Evolutionary conservation across 2,888 invertebrate species (phyloP).

Genomic region (Drosophila prolongata): DNA sequence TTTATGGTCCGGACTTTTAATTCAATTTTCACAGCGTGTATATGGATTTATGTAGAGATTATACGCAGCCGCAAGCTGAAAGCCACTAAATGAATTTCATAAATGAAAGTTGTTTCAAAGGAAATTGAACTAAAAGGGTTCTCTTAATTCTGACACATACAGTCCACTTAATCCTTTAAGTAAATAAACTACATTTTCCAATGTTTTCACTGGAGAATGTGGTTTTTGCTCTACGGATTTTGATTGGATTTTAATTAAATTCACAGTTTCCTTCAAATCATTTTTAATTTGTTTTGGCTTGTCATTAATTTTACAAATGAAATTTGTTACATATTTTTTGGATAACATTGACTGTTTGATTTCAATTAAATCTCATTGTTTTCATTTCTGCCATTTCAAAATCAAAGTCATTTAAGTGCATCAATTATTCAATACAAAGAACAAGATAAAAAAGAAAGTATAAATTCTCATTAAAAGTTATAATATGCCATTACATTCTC

Average conservation of each 20-base stretch:
- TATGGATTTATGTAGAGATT: constrained; percentile 23
- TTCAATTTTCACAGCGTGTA: constrained; percentile 48
- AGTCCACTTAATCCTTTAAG: not conserved
- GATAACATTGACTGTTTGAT: not conserved
- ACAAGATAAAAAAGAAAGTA: constrained; percentile 52
- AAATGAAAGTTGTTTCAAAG: constrained; percentile 40
- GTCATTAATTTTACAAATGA: too few species aligned
- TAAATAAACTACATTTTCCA: not conserved
- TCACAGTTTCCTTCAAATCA: too few species aligned
- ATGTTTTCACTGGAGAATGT: not conserved
- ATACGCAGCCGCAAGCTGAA: constrained; percentile 33
- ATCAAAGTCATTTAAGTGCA: constrained; percentile 24
- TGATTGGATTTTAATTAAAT: too few species aligned
- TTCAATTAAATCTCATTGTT: not conserved
- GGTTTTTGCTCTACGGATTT: not conserved
- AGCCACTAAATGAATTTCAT: constrained; percentile 51
- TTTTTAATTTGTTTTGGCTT: too few species aligned
- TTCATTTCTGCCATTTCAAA: not conserved
- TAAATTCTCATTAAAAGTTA: constrained; percentile 77
- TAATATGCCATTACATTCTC: constrained; percentile 42
- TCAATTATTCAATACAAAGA: constrained; percentile 44
- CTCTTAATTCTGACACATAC: constrained; percentile 7
- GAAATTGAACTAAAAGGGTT: constrained; percentile 27
- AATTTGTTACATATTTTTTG: too few species aligned
- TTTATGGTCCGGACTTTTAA: constrained; percentile 43